Evolutionary conservation across 1,140 invertebrate genomes (phyloP), one percentile per base, ranked within the genome.

Genomic region (Drosophila neocordata): DNA sequence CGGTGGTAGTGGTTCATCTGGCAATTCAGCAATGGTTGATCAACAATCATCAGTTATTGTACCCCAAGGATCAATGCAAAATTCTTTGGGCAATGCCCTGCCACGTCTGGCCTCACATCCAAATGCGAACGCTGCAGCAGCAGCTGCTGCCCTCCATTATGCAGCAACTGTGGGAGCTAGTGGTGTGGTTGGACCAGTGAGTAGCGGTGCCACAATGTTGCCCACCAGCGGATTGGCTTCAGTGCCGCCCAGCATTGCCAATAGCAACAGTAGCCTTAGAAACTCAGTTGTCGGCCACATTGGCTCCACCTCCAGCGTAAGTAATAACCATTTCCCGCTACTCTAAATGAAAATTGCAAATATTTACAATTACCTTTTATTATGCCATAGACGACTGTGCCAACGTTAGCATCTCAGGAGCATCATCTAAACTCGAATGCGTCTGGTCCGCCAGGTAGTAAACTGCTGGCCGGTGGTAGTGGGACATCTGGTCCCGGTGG

Each of bases 81-180:
- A 48, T 20, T 20, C 72, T 37, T 59, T 88, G 51, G 77, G 79
- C 31, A 95, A 94, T 90, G 95, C 95, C 61, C 92, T 95, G 92
- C 95, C 95, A 56, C 93, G 95, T 31, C 92, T 96, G 83, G 92
- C 94, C 77, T 95, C 94, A 41, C 93, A 94, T 81, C 93, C 93
- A 12, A 90, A 88, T 70, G 64, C 77, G 22, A 90, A 72, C 62
- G 59, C 60, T 8, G 66, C 62, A 9, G 71, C 62, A 53, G 73
- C 58, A 9, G 55, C 61, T 4, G 59, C 48, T 18, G 55, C 58
- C 15, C 55, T 53, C 2, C 58, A 69, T 20, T 65, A 72, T 38
- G 73, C 70, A 15, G 41, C 41, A 48, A 20, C 41, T 9, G 77
- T 87, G n/a, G 79, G 79, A 18, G 63, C 73, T 6, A 67, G 77